Conservation (phyloP, 2,113 vertebrate genomes). For the Brevimyrus niger region DNA sequence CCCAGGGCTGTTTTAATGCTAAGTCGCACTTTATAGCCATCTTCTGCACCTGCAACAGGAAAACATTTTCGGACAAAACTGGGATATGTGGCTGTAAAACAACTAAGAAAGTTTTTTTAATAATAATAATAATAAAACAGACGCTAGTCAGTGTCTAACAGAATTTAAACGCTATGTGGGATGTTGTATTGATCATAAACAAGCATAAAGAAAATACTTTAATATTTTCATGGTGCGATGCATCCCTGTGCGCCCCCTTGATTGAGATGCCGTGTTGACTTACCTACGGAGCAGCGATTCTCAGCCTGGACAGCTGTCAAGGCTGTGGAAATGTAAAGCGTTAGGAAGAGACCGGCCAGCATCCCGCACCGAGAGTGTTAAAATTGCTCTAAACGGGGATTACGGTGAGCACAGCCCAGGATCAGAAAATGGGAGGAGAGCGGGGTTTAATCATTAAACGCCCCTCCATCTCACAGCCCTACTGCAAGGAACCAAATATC, state of each 20-base stretch:
- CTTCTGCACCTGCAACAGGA: slow-evolving; percentile 44
- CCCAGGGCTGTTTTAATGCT: slow-evolving; percentile 82
- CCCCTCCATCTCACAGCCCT: slow-evolving; percentile 30
- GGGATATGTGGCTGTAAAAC: not conserved
- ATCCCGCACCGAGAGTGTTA: slow-evolving; percentile 48
- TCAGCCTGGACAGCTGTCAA: not conserved
- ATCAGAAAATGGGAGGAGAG: not conserved
- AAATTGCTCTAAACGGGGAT: slow-evolving; percentile 51
- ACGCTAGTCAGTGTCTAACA: not conserved
- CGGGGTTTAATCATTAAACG: slow-evolving; percentile 55
- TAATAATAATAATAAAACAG: not conserved
- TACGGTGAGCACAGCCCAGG: slow-evolving; percentile 39
- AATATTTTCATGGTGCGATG: not conserved
- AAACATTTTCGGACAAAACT: not conserved
- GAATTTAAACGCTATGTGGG: not conserved
- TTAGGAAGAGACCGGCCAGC: slow-evolving; percentile 51
- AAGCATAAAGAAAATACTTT: not conserved
- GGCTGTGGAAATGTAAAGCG: slow-evolving; percentile 7
- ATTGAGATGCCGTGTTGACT: slow-evolving; percentile 21
- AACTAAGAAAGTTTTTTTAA: not conserved
- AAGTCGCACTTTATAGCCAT: slow-evolving; percentile 81
- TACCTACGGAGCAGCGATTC: slow-evolving; percentile 57
- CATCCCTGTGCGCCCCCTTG: not conserved
- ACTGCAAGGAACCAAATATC: not conserved
- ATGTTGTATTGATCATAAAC: not conserved